These are phyloP conservation scores for Drosophila parvula DNA, from an alignment of 1,140 invertebrate genomes.

Conservation along the genomic window DNA sequence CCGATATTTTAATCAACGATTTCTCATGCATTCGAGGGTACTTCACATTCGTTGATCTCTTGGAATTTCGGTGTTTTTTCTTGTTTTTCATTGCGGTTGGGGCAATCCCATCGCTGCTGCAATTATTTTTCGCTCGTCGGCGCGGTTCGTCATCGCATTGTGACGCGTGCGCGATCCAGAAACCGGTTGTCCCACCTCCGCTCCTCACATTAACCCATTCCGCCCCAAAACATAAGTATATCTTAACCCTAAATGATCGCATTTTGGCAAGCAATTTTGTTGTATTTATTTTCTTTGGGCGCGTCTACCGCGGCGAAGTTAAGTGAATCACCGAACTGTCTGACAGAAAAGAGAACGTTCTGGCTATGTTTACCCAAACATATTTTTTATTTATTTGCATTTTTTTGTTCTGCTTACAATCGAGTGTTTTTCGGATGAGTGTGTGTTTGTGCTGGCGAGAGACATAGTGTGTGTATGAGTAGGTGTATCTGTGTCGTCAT, in stretches of 20 bases:
- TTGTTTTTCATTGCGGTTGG: constrained; percentile 69
- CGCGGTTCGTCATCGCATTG: constrained; percentile 59
- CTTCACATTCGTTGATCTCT: constrained; percentile 7
- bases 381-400: constrained; percentile 54
- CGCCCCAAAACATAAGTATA: neutral
- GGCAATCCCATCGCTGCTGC: constrained; percentile 62
- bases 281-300: constrained; percentile 12
- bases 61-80: constrained; percentile 7
- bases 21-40: constrained; percentile 22
- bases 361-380: constrained; percentile 56
- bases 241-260: constrained; percentile 13
- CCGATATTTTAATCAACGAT: neutral
- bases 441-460: constrained; percentile 17
- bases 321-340: constrained; percentile 50
- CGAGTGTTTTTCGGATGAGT: constrained; percentile 20
- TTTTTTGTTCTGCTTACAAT: constrained; percentile 38
- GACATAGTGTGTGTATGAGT: constrained; percentile 5
- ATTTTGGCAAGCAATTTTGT: constrained; percentile 7
- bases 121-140: constrained; percentile 27
- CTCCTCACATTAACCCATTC: neutral
- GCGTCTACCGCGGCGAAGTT: constrained; percentile 4
- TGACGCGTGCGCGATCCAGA: constrained; percentile 33
- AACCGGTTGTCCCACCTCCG: constrained; percentile 52
- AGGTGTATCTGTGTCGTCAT: constrained; percentile 41
- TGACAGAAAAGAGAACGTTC: constrained; percentile 36